Evolutionary conservation across 2,113 vertebrate species (phyloP).

Genomic region (Gymnogyps californianus): DNA sequence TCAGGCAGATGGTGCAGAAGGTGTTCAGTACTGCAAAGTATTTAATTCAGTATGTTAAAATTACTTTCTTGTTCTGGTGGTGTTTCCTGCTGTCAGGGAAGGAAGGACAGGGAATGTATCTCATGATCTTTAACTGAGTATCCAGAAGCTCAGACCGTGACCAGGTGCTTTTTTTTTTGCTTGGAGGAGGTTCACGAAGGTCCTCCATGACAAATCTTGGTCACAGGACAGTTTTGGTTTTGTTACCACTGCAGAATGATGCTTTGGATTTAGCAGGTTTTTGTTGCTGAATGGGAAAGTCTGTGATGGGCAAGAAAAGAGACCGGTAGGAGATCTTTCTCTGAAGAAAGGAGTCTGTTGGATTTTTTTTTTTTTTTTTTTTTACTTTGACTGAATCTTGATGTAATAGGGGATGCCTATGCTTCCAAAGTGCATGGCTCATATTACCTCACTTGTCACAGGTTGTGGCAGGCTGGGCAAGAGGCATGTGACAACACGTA

Average conservation of each 20-base stretch:
- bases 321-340: neutral
- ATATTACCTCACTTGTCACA: neutral
- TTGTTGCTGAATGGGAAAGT: neutral
- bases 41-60: neutral
- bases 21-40: neutral
- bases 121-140: neutral
- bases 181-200: neutral
- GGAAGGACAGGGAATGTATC: neutral
- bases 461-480: neutral
- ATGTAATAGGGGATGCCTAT: neutral
- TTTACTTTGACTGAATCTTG: neutral
- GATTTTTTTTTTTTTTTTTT: neutral
- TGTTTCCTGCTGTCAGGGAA: neutral
- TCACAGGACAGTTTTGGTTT: neutral
- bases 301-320: neutral
- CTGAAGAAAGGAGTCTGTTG: neutral
- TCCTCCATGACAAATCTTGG: neutral
- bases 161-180: neutral
- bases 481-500: accelerated
- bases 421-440: neutral
- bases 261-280: neutral
- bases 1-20: neutral
- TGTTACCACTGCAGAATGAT: too few relatives aligned
- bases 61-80: neutral
- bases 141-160: neutral